Evolutionary conservation across 1,140 invertebrate genomes (phyloP).

Genomic region (Apocrypta bakeri): DNA sequence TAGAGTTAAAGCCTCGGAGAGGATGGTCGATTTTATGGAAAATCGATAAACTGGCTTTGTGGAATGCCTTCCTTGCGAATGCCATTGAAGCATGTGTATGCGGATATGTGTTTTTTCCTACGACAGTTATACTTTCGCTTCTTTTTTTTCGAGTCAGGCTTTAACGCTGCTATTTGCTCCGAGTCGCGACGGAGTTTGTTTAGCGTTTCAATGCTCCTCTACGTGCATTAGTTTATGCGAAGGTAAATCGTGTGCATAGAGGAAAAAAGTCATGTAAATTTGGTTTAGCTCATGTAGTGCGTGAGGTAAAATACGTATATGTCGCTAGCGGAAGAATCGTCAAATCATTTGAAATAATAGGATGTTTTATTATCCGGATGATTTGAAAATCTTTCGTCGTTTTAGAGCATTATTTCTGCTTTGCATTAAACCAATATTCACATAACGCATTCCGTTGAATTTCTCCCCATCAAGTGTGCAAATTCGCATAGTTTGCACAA

Average conservation of each 20-base stretch:
- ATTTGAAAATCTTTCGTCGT: no score
- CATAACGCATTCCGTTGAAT: neutral
- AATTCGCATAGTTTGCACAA: neutral
- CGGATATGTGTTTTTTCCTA: neutral
- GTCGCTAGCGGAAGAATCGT: no score
- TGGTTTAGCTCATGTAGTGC: neutral
- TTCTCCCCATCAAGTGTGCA: neutral
- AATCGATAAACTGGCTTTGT: neutral
- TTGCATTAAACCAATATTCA: neutral
- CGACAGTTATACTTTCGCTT: neutral
- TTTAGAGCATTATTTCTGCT: no score
- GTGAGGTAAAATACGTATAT: neutral
- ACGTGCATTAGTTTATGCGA: neutral
- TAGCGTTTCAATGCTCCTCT: neutral
- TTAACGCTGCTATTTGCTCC: neutral
- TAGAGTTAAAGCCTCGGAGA: neutral
- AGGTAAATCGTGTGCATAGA: neutral
- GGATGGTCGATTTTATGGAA: neutral
- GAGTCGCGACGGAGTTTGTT: neutral
- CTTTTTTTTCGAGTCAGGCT: neutral
- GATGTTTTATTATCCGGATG: no score
- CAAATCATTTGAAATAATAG: no score
- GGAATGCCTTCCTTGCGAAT: neutral
- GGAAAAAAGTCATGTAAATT: no score
- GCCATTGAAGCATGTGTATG: neutral